A percentile compares a stretch with the other conserved stretches of the same genome.
These are phyloP conservation scores for Raja brachyura DNA, from an alignment of 2,113 vertebrate species.

Conservation along the genomic window DNA sequence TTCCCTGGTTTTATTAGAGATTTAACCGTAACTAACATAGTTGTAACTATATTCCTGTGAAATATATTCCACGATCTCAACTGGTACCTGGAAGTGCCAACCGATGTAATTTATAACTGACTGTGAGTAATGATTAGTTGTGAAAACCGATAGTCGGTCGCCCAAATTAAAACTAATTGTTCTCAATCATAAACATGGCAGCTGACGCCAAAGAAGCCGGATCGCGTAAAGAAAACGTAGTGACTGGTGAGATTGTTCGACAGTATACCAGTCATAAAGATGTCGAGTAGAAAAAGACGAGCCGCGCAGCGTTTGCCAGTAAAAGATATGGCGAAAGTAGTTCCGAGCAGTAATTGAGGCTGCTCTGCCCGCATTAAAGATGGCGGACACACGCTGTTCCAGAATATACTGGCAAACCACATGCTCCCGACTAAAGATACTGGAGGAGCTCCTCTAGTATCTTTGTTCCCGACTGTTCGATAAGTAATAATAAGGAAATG, in stretches of 20 bases:
- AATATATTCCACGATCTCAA: not conserved
- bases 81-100: not conserved
- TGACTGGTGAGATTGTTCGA: too few relatives aligned
- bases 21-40: too few relatives aligned
- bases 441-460: too few relatives aligned
- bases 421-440: too few relatives aligned
- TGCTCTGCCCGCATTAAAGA: not conserved
- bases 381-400: not conserved
- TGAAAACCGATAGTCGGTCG: not conserved
- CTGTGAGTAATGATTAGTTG: not conserved
- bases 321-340: slow-evolving; percentile 42
- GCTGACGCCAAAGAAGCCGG: not conserved
- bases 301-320: not conserved
- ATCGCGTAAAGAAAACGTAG: not conserved
- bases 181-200: not conserved
- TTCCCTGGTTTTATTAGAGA: not conserved
- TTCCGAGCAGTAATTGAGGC: not conserved
- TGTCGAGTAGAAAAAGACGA: too few relatives aligned
- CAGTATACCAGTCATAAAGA: too few relatives aligned
- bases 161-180: too few relatives aligned
- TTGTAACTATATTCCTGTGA: not conserved
- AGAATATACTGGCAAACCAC: too few relatives aligned
- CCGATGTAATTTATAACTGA: not conserved
- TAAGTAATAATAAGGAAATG: too few relatives aligned
- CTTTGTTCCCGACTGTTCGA: too few relatives aligned